phyloP scores from a whole-genome alignment of 1,140 invertebrate genomes.

The Drosophila biarmipes region DNA sequence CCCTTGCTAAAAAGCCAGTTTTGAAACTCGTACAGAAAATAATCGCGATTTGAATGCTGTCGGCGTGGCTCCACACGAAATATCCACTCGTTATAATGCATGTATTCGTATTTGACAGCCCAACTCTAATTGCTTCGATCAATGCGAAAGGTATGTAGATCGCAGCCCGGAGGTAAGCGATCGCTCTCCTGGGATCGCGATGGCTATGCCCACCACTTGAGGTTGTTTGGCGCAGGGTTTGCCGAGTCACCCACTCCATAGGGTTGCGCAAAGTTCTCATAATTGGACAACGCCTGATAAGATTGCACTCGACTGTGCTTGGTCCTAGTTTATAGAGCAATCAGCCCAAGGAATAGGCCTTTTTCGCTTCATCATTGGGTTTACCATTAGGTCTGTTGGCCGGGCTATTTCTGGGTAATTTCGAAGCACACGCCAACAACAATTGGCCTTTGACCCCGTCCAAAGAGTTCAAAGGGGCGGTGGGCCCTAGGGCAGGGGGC shows the following conservation, averaged over 20 bases:
- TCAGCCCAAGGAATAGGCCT: not conserved
- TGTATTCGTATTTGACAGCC: slow-evolving; percentile 47
- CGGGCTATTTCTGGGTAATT: not conserved
- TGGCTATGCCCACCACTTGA: not conserved
- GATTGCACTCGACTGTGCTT: slow-evolving; percentile 25
- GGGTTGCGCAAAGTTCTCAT: not conserved
- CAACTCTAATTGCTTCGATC: slow-evolving; percentile 62
- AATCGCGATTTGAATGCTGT: slow-evolving; percentile 53
- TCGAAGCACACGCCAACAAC: not conserved
- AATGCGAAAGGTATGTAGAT: slow-evolving; percentile 42
- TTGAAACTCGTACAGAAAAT: slow-evolving; percentile 43
- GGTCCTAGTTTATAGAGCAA: slow-evolving; percentile 5
- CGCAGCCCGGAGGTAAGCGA: slow-evolving; percentile 26
- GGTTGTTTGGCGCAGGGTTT: not conserved
- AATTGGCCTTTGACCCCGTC: slow-evolving; percentile 39
- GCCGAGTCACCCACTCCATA: slow-evolving; percentile 18
- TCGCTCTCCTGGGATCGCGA: not conserved
- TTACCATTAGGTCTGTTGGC: not conserved
- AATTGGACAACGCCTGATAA: slow-evolving; percentile 18
- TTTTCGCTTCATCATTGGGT: slow-evolving; percentile 10
- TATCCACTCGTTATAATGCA: slow-evolving; percentile 1
- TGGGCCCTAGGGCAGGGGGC: not conserved
- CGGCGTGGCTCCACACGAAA: slow-evolving; percentile 17
- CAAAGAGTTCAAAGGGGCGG: not conserved
- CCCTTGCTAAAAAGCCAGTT: slow-evolving; percentile 78